A percentile compares a stretch with the other conserved stretches of the same genome.
These are phyloP conservation scores for Chaunax sp. DNA, from an alignment of 2,797 vertebrate species.

Conservation along the genomic window DNA sequence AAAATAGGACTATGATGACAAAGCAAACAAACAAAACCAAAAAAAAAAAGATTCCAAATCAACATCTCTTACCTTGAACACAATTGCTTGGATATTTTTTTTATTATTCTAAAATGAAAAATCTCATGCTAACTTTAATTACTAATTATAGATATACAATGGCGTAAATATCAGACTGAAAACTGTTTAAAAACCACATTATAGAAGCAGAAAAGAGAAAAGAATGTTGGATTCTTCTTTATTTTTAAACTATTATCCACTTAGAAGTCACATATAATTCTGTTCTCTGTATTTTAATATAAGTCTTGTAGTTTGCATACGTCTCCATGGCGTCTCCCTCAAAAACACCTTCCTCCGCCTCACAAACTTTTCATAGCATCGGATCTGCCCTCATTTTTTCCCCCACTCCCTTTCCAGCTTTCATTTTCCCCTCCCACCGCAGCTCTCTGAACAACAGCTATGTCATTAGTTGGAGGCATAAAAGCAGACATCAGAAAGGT, in stretches of 20 bases:
- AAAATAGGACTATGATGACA: too few species aligned
- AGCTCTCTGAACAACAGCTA: conserved; percentile 32
- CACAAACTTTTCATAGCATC: conserved; percentile 5
- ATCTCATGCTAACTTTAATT: background rate
- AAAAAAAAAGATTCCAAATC: background rate
- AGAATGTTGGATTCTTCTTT: background rate
- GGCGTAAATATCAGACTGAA: background rate
- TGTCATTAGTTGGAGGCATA: conserved; percentile 57
- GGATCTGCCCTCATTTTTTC: conserved; percentile 29
- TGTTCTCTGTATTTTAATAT: too few species aligned
- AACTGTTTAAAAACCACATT: background rate
- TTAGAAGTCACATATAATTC: too few species aligned
- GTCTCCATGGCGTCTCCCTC: background rate
- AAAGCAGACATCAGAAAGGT: conserved; percentile 45
- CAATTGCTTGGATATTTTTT: conserved; percentile 55
- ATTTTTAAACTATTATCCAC: conserved; percentile 4
- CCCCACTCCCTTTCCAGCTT: conserved; percentile 10
- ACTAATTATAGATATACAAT: background rate
- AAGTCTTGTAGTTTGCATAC: background rate
- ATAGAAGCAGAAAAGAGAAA: background rate
- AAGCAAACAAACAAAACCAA: too few species aligned
- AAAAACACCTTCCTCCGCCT: conserved; percentile 1
- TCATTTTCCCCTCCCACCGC: background rate
- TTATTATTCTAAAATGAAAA: conserved; percentile 51
- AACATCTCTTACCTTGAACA: conserved; percentile 46